Evolutionary conservation across 2,113 vertebrate species (phyloP).

Genomic region (Ophthalmolycus amberensis): DNA sequence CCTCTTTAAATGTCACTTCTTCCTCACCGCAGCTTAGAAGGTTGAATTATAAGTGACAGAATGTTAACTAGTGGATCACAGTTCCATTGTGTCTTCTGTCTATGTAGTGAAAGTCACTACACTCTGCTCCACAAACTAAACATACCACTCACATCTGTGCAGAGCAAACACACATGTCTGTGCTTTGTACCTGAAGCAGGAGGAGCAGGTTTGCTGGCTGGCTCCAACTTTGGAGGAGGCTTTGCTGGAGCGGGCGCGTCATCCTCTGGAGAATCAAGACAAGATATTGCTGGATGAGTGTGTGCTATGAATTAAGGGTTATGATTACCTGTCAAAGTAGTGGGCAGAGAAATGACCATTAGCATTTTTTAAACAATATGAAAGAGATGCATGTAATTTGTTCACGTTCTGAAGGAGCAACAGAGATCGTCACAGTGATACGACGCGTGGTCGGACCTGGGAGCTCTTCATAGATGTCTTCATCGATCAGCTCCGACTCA

Average conservation of each 20-base stretch:
- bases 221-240: conserved; percentile 59
- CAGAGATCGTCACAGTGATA: not conserved
- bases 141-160: not conserved
- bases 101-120: not conserved
- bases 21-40: conserved; percentile 7
- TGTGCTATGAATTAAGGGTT: not conserved
- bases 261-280: conserved; percentile 66
- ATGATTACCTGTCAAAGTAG: not conserved
- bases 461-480: conserved; percentile 93
- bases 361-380: not conserved
- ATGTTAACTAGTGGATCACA: not conserved
- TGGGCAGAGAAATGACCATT: not conserved
- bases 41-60: not conserved
- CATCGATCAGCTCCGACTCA: conserved; percentile 66
- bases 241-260: conserved; percentile 58
- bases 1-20: conserved; percentile 55
- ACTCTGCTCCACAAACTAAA: not conserved
- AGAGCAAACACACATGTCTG: not conserved
- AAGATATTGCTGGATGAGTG: not conserved
- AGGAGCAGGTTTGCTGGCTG: conserved; percentile 60
- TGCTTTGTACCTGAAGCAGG: conserved; percentile 67
- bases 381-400: not conserved
- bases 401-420: not conserved
- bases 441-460: conserved; percentile 83
- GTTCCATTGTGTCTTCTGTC: too few species aligned